phyloP scores from a whole-genome alignment of 2,113 vertebrate species.

The Ornithorhynchus anatinus region DNA sequence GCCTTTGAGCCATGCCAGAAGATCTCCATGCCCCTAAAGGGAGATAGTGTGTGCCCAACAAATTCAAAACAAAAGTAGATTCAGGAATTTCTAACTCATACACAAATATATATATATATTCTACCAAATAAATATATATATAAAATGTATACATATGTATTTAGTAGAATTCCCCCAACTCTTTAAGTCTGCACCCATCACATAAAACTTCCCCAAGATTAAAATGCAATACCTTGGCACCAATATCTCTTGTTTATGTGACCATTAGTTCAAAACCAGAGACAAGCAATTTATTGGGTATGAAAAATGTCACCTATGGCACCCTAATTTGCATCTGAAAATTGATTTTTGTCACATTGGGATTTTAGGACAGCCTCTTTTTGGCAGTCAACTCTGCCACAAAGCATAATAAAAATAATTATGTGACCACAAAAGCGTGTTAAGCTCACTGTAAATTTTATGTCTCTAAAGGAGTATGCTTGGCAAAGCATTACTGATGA shows the following conservation, averaged over 20 bases:
- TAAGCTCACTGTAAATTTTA: slow-evolving; percentile 58
- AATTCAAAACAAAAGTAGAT: neutral
- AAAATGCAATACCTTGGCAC: slow-evolving; percentile 57
- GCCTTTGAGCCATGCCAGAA: neutral
- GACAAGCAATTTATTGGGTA: slow-evolving; percentile 70
- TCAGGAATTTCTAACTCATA: neutral
- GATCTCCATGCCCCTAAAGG: neutral
- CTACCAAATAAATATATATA: too few species aligned
- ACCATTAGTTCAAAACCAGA: slow-evolving; percentile 72
- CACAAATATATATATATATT: neutral
- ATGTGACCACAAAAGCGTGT: slow-evolving; percentile 50
- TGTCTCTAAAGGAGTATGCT: slow-evolving; percentile 28
- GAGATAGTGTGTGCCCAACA: neutral
- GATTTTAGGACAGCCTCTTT: slow-evolving; percentile 70
- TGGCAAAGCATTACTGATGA: slow-evolving; percentile 64
- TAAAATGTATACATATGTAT: neutral
- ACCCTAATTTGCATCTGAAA: slow-evolving; percentile 74
- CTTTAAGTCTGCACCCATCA: slow-evolving; percentile 2
- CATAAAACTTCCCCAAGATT: slow-evolving; percentile 39
- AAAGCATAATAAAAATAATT: slow-evolving; percentile 72
- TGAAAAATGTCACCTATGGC: slow-evolving; percentile 70
- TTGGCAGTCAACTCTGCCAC: slow-evolving; percentile 54
- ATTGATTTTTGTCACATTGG: slow-evolving; percentile 76
- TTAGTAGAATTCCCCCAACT: neutral
- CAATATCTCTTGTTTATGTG: slow-evolving; percentile 69